Evolutionary conservation across 2,888 invertebrate genomes (phyloP).

Genomic region (Limulus polyphemus): DNA sequence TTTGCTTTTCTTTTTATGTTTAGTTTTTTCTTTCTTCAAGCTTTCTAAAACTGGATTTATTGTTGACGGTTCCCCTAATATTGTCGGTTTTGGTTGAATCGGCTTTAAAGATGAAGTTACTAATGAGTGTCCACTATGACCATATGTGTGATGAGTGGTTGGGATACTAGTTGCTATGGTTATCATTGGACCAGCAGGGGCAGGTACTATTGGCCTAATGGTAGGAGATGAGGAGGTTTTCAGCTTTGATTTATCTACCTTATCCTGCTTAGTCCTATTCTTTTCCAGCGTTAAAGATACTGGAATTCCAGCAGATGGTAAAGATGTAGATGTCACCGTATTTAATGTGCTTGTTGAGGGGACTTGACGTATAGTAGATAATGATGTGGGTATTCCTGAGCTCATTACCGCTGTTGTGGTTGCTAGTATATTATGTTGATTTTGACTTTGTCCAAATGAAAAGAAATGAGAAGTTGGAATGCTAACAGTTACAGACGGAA

Average conservation of each 20-base stretch:
- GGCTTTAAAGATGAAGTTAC: slow-evolving; percentile 30
- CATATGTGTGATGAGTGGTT: not conserved
- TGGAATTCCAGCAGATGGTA: slow-evolving; percentile 2
- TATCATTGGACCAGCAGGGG: no score
- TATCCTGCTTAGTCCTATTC: slow-evolving; percentile 28
- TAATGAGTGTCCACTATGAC: not conserved
- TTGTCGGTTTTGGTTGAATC: slow-evolving; percentile 37
- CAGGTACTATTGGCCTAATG: slow-evolving; percentile 27
- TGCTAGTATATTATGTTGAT: slow-evolving; percentile 5
- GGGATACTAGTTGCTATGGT: no score
- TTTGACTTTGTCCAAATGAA: slow-evolving; percentile 11
- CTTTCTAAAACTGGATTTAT: slow-evolving; percentile 33
- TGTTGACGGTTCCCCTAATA: slow-evolving; percentile 34
- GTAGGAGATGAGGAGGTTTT: slow-evolving; percentile 6
- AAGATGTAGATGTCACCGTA: not conserved
- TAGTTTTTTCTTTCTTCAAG: slow-evolving; percentile 35
- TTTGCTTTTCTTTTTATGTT: slow-evolving; percentile 35
- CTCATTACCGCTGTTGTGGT: slow-evolving; percentile 7
- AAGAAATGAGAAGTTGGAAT: slow-evolving; percentile 21
- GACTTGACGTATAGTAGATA: no score
- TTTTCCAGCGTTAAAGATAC: slow-evolving; percentile 23
- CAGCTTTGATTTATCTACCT: slow-evolving; percentile 26
- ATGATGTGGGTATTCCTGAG: no score
- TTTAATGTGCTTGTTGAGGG: no score
- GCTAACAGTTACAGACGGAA: slow-evolving; percentile 15